Evolutionary conservation across 2,113 vertebrate genomes (phyloP).

Genomic region (Parus major): DNA sequence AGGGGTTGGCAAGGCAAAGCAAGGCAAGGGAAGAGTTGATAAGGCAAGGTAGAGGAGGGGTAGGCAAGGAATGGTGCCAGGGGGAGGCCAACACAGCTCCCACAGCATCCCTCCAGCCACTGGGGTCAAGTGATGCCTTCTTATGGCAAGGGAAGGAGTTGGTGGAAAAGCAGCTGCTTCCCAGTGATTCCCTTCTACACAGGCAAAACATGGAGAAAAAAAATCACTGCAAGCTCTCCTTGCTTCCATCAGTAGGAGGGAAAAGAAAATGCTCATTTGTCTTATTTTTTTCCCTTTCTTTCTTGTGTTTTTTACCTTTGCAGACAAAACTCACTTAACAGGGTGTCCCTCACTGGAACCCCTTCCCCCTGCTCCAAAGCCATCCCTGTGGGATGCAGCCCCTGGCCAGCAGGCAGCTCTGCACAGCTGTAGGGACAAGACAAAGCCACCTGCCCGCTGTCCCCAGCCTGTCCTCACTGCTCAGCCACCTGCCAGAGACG

Average conservation of each 20-base stretch:
- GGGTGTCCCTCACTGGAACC: neutral
- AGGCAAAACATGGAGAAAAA: neutral
- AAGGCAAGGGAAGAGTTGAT: neutral
- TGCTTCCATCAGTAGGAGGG: neutral
- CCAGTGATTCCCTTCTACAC: neutral
- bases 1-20: neutral
- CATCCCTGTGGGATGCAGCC: rapidly evolving
- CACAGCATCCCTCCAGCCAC: neutral
- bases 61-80: neutral
- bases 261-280: neutral
- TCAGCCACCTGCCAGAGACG: neutral
- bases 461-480: neutral
- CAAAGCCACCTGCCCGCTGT: neutral
- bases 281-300: neutral
- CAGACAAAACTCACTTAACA: neutral
- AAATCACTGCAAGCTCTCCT: neutral
- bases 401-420: rapidly evolving
- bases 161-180: neutral
- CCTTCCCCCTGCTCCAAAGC: neutral
- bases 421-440: neutral
- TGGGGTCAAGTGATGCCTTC: neutral
- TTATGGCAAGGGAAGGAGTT: neutral
- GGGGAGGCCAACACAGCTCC: neutral
- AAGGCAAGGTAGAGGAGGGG: too few species aligned
- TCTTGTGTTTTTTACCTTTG: neutral